Conservation (phyloP, 2,113 vertebrate genomes). For the Podarcis cretensis region DNA sequence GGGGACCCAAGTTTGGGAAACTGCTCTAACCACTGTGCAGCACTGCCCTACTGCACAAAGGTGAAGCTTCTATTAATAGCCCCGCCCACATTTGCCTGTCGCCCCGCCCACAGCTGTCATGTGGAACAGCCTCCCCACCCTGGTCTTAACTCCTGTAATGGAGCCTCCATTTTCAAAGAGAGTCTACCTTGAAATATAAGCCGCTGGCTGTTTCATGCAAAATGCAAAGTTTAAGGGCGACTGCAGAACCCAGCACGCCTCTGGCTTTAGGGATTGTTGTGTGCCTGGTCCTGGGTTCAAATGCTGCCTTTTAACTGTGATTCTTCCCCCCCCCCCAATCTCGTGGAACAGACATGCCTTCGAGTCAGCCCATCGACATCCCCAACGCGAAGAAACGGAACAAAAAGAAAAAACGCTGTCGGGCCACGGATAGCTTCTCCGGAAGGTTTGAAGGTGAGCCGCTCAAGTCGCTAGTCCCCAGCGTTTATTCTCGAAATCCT, state of each 20-base stretch:
- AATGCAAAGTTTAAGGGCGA: no score
- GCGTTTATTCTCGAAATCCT: neutral
- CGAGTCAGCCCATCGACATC: constrained; percentile 96
- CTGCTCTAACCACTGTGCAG: no score
- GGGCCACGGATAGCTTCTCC: constrained; percentile 97
- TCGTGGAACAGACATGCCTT: constrained; percentile 83
- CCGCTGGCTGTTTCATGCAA: no score
- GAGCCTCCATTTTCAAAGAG: neutral
- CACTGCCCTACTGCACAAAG: no score
- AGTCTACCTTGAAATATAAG: neutral
- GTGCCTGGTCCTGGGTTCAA: neutral
- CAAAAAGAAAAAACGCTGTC: constrained; percentile 98
- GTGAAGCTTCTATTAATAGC: no score
- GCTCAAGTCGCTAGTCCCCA: neutral
- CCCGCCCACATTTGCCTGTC: no score
- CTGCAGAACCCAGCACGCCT: neutral
- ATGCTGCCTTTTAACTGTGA: neutral
- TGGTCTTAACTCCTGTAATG: no score
- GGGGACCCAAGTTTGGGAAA: no score
- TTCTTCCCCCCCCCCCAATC: neutral
- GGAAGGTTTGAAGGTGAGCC: constrained; percentile 92
- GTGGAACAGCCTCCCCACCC: no score
- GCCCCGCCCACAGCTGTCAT: no score
- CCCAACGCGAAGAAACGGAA: constrained; percentile 94
- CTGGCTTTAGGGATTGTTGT: neutral